Evolutionary conservation across 1,140 invertebrate genomes (phyloP), one percentile per base, ranked within the genome.

Genomic region (Halictus rubicundus): DNA sequence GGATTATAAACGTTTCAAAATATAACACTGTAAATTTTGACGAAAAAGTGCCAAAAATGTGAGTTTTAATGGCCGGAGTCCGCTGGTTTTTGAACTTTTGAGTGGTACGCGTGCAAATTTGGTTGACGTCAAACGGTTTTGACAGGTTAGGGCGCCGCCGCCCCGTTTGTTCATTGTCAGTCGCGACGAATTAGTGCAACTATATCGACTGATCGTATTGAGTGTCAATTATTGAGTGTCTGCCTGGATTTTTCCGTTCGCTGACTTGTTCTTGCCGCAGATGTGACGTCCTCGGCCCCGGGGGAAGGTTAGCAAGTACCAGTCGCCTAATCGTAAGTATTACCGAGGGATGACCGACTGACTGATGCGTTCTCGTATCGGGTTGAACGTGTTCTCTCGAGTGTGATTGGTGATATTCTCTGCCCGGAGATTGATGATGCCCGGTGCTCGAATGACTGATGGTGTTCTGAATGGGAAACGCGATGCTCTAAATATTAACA

Each of bases 321-420:
- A 9, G 19, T n/a, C n/a, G n/a, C n/a, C 54, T 57, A 57, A n/a
- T 57, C 19, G 54, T 57, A 57, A 57, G 54, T 57, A 57, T 57
- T 57, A 57, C n/a, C 54, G 21, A n/a, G 54, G 54, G 54, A 57
- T 57, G 54, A 57, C 21, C n/a, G 21, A 57, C 54, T 57, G 54
- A 57, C 54, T 57, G 54, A 57, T 57, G 54, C 8, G 54, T n/a
- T 57, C n/a, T 57, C 54, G 54, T 57, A 57, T 57, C 54, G 21
- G 19, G 5, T 7, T 21, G 54, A 57, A n/a, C 54, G 21, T 57
- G 54, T 57, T 57, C 54, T 57, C 54, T 57, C 54, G 54, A 2
- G 54, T n/a, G 54, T 57, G 54, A 57, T 57, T 57, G 54, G 54
- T 57, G 54, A 57, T 57, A 57, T 57, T 57, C 54, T 57, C 21